These are phyloP conservation scores for Leptoclinus maculatus DNA, from an alignment of 2,797 vertebrate genomes.

Conservation along the genomic window DNA sequence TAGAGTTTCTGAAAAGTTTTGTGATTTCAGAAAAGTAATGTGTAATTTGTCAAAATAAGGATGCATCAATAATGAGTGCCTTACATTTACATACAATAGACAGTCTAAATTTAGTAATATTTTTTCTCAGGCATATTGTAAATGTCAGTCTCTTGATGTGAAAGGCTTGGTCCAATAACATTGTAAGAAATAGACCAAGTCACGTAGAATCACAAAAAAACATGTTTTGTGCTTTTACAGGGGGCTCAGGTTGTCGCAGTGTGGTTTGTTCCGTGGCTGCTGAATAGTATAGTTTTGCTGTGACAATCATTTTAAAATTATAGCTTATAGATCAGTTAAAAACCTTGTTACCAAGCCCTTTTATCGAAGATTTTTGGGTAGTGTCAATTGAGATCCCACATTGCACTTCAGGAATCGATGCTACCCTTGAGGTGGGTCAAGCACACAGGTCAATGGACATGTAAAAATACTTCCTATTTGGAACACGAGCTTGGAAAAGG, in stretches of 20 bases:
- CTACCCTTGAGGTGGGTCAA: not conserved
- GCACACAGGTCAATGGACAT: not conserved
- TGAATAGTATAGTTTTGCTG: not conserved
- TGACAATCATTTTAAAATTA: not conserved
- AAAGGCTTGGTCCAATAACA: constrained; percentile 12
- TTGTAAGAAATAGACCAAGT: not conserved
- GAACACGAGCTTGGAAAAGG: not conserved
- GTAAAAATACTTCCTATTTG: not conserved
- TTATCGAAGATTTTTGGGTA: not conserved
- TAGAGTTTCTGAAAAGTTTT: too few relatives aligned
- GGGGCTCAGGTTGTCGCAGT: not conserved
- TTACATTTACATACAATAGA: not conserved
- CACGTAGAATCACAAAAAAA: not conserved
- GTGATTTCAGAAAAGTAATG: not conserved
- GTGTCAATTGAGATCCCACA: not conserved
- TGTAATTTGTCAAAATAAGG: not conserved
- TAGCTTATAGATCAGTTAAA: not conserved
- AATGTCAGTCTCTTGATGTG: constrained; percentile 8
- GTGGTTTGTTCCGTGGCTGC: not conserved
- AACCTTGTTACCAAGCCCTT: not conserved
- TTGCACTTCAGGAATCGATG: not conserved
- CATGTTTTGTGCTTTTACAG: not conserved
- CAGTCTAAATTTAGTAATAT: not conserved
- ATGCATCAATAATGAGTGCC: not conserved
- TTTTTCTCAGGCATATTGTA: not conserved